Base-by-base conservation (phyloP, 1,140 invertebrate species). In the Pseudoatta argentina region DNA sequence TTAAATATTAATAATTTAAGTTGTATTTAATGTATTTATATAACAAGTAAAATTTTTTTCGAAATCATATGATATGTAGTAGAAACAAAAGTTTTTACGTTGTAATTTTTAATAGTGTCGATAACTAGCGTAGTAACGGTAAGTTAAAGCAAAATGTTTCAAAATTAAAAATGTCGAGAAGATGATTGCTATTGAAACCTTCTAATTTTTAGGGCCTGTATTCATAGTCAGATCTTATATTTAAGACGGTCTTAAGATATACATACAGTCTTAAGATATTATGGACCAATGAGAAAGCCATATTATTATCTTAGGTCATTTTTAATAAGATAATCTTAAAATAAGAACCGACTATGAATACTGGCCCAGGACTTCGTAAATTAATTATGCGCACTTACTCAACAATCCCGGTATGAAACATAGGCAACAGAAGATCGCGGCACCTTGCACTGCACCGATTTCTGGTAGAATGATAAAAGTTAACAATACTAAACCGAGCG, bases 361-460 rank as follows among this genome's bases (percentile, higher is more conserved):
- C 7, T 7, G 7, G 0, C 6, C 34, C 7, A 27, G 72, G 51
- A 66, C 16, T 10, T 16, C 27, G 75, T 57, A 27, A 24, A 75
- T 82, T 39, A 64, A 75, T 64, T 75, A 63, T 30, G 7, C 14
- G 34, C 14, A 88, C 88, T 95, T 95, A 97, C 97, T 96, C 69
- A 97, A 94, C 27, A 98, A 93, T 27, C 96, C 97, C 0, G 99
- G 98, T 5, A 99, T 94, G 21, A 98, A 96, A 93, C 98, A 99
- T 53, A 99, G 96, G 91, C 98, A 99, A 95, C 98, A 98, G 8
- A 98, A 98, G 27, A 99, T 95, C 96, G 98, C 98, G 12, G 98
- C 97, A 5, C 97, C 98, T 95, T 98, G 97, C n/a, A 99, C 96
- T 10, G 98, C 97, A 94, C 99, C 98, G 24, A 99, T 94, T 92